Conservation (phyloP, 2,888 invertebrate species). For the Stramonita haemastoma region DNA sequence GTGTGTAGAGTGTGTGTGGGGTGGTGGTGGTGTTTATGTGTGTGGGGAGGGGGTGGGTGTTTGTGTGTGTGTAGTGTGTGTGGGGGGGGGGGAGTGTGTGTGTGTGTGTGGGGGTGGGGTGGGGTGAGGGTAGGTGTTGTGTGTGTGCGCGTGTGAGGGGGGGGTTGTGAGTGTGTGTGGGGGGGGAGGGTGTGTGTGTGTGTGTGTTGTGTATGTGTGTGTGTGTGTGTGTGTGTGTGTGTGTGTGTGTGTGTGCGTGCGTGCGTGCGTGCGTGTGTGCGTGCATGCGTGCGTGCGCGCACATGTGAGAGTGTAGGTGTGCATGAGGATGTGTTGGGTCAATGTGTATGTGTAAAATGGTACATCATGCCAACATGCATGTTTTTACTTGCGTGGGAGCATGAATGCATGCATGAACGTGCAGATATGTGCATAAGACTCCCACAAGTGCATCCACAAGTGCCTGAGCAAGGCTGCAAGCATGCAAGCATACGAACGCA, state of each 20-base stretch:
- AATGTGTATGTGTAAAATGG: neutral
- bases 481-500: too few relatives aligned
- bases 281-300: neutral
- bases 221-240: neutral
- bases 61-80: constrained; percentile 17
- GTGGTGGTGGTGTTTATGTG: neutral
- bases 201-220: constrained; percentile 5
- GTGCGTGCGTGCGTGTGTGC: neutral
- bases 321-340: neutral
- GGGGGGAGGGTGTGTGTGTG: constrained; percentile 18
- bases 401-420: neutral
- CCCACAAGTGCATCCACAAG: too few relatives aligned
- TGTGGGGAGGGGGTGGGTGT: neutral
- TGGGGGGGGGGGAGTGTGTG: neutral
- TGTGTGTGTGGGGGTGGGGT: neutral
- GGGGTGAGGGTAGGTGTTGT: neutral
- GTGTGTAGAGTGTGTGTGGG: constrained; percentile 1
- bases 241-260: neutral
- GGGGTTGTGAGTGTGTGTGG: too few relatives aligned
- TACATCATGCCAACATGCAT: too few relatives aligned
- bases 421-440: neutral
- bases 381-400: too few relatives aligned
- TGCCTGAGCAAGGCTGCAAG: too few relatives aligned
- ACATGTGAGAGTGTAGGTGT: neutral
- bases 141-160: neutral